Base-by-base conservation (phyloP, 1,140 invertebrate genomes). In the Pygmarrhopalites habei region DNA sequence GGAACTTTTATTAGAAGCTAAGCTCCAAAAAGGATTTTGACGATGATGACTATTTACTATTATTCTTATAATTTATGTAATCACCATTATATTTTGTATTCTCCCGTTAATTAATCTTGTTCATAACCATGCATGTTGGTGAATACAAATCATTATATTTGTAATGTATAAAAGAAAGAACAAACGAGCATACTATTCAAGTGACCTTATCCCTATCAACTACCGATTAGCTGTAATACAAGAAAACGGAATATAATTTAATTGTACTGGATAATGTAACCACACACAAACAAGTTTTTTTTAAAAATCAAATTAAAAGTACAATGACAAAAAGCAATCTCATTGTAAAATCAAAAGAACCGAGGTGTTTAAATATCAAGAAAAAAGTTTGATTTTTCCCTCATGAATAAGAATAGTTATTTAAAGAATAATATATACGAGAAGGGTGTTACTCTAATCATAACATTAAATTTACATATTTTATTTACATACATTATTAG, bases 1-100 rank as follows among this genome's bases (percentile, higher is more conserved):
- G 12, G 60, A 69, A 58, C 25, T 69, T 29, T 65, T 65, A 52
- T 30, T 69, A 26, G 61, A 69, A 49, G 12, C 10, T 12, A 52
- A 52, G 19, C 7, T 25, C 15, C 28, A 66, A 47, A 58, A 29
- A 39, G 56, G 51, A 23, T 46, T 46, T 32, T 60, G 29, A 51
- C 19, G 7, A 35, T 47, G 23, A 19, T 47, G 5, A 59, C 15
- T 51, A 19, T 12, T 12, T 51, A n/a, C 12, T 60, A 19, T 51
- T 32, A 4, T n/a, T 17, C 57, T 30, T 17, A 29, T 26, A 15
- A 26, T 28, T 17, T 32, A 7, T 2, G 19, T n/a, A 17, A 58
- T 58, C 43, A n/a, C n/a, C n/a, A n/a, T n/a, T n/a, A n/a, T n/a
- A n/a, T n/a, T n/a, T n/a, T n/a, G n/a, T n/a, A n/a, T n/a, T n/a